Evolutionary conservation across 2,113 vertebrate species (phyloP).

Genomic region (Amphilophus citrinellus): DNA sequence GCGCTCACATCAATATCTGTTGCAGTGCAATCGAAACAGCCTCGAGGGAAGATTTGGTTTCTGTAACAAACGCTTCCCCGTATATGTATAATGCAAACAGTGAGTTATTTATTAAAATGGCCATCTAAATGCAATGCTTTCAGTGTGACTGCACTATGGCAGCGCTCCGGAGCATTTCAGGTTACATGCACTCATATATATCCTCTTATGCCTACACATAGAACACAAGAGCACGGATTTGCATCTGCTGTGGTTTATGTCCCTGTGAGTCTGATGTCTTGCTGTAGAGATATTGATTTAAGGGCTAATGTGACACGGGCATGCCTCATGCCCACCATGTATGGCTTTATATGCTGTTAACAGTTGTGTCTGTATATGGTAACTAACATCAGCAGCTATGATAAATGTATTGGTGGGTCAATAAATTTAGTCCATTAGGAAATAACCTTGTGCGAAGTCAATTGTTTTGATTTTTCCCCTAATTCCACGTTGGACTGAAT

Average conservation of each 20-base stretch:
- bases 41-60: slow-evolving; percentile 41
- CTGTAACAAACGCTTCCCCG: slow-evolving; percentile 18
- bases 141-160: slow-evolving; percentile 32
- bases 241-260: slow-evolving; percentile 20
- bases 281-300: slow-evolving; percentile 6
- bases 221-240: slow-evolving; percentile 5
- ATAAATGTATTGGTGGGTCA: slow-evolving; percentile 59
- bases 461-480: slow-evolving; percentile 55
- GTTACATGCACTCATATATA: slow-evolving; percentile 1
- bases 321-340: background rate
- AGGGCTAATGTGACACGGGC: background rate
- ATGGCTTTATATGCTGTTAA: slow-evolving; percentile 14
- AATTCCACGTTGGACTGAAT: slow-evolving; percentile 59
- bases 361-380: slow-evolving; percentile 25
- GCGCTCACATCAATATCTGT: background rate
- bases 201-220: slow-evolving; percentile 19
- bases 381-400: slow-evolving; percentile 47
- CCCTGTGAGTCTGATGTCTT: background rate
- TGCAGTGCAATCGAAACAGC: slow-evolving; percentile 38
- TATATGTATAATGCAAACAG: slow-evolving; percentile 56
- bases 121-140: slow-evolving; percentile 53
- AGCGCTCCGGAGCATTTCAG: slow-evolving; percentile 37
- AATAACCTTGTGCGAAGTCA: slow-evolving; percentile 73
- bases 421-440: slow-evolving; percentile 75
- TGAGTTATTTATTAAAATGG: slow-evolving; percentile 66